Evolutionary conservation across 2,888 invertebrate species (phyloP).

Genomic region (Mycogona germanica): DNA sequence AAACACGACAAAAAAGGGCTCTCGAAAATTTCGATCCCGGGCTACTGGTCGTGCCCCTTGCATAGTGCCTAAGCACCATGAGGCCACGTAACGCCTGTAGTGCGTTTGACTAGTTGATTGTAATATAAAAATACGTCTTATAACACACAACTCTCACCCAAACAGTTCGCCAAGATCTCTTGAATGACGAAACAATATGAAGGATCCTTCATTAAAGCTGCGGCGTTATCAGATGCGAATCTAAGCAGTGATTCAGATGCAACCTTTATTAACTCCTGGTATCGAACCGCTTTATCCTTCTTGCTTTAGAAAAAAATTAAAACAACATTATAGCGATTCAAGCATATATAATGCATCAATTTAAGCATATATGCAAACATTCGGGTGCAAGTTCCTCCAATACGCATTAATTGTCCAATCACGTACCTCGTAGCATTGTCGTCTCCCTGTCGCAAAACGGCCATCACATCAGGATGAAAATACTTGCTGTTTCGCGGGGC

Average conservation of each 20-base stretch:
- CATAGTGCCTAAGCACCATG: too few species aligned
- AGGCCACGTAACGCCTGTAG: too few species aligned
- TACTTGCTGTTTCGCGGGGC: slow-evolving; percentile 64
- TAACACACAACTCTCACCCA: too few species aligned
- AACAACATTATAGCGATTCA: background rate
- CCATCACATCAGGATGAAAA: slow-evolving; percentile 69
- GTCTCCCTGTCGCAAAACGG: slow-evolving; percentile 60
- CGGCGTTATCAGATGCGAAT: slow-evolving; percentile 2
- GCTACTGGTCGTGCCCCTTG: too few species aligned
- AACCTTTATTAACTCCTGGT: slow-evolving; percentile 4
- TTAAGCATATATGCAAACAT: too few species aligned
- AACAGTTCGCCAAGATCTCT: background rate
- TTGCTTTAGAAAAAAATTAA: background rate
- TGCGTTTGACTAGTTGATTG: too few species aligned
- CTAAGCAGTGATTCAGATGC: background rate
- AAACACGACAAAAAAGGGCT: too few species aligned
- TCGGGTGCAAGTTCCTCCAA: too few species aligned
- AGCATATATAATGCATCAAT: too few species aligned
- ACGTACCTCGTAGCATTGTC: slow-evolving; percentile 46
- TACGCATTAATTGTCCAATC: background rate
- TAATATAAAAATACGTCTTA: too few species aligned
- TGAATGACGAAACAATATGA: background rate
- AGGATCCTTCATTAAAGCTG: background rate
- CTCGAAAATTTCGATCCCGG: too few species aligned
- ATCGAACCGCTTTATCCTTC: slow-evolving; percentile 5